Base-by-base conservation (phyloP, 2,113 vertebrate species). In the Raja brachyura region DNA sequence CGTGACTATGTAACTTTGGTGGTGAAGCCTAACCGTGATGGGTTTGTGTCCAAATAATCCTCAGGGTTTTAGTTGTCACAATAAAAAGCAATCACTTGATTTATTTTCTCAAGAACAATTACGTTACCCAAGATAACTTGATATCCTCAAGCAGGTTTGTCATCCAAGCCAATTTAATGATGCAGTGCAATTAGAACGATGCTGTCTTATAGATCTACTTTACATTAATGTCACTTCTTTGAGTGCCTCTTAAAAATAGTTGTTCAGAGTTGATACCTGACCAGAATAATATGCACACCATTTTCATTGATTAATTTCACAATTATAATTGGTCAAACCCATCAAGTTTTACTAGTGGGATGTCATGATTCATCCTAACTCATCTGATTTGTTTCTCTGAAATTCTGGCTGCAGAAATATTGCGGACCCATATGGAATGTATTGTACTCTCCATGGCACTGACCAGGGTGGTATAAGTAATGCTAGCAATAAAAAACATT, bases 161-260 rank as follows among this genome's bases (percentile, higher is more conserved):
- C 66, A 90, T 68, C 13, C 86, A 68, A 90, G 7, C n/a, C 18
- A 70, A 39, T 68, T 90, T 90, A 16, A 39, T 22, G 54, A 61
- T 61, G 54, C 54, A n/a, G n/a, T 39, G 7, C 68, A 90, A n/a
- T 90, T 90, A 39, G 63, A 90, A 90, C 28, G 33, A 7, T 90
- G 33, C 25, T 90, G 59, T 56, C 31, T 70, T 90, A 39, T n/a
- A 31, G 56, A 66, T 39, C 0, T 70, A n/a, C 9, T 68, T 63
- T n/a, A 61, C 8, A 61, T 86, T 86, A 31, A 90, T 20, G 33
- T 90, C 16, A 39, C 63, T 10, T 9, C 8, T 68, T 90, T 90
- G 86, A 90, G 63, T 39, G 63, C 66, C 66, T 90, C 86, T 63
- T 63, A 90, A 31, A 33, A 68, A 68, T 18, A 90, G 86, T 68